phyloP scores from a whole-genome alignment of 2,888 invertebrate species.

The Dryobota labecula region DNA sequence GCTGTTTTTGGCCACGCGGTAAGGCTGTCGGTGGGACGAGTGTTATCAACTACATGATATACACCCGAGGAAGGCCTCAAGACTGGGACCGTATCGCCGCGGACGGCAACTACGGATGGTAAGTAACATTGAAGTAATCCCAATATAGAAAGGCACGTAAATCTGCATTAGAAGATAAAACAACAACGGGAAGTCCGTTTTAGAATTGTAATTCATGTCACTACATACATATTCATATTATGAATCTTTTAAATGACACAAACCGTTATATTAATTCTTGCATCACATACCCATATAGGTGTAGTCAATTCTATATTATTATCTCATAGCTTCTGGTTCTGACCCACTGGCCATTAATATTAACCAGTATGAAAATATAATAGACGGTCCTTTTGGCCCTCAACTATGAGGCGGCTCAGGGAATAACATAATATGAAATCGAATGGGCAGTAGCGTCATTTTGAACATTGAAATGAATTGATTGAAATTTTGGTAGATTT shows the following conservation, averaged over 20 bases:
- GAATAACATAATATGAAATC: background rate
- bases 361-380: constrained; percentile 9
- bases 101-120: constrained; percentile 94
- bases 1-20: constrained; percentile 89
- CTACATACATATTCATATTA: background rate
- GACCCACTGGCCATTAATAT: constrained; percentile 4
- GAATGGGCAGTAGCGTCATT: background rate
- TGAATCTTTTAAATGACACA: constrained; percentile 5
- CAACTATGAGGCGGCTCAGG: background rate
- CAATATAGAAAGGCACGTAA: constrained; percentile 22
- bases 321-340: constrained; percentile 6
- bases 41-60: constrained; percentile 92
- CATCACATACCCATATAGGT: constrained; percentile 11
- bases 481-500: background rate
- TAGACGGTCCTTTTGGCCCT: constrained; percentile 1
- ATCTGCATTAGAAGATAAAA: constrained; percentile 16
- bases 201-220: constrained; percentile 28
- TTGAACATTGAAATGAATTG: background rate
- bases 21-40: constrained; percentile 91
- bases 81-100: constrained; percentile 94
- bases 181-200: constrained; percentile 27
- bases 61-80: constrained; percentile 93
- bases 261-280: background rate
- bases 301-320: constrained; percentile 29
- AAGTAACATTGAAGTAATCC: constrained; percentile 44